Percentiles rank a stretch among this genome's conserved stretches.
phyloP scores from a whole-genome alignment of 2,113 vertebrate species.

The Rhombomys opimus region DNA sequence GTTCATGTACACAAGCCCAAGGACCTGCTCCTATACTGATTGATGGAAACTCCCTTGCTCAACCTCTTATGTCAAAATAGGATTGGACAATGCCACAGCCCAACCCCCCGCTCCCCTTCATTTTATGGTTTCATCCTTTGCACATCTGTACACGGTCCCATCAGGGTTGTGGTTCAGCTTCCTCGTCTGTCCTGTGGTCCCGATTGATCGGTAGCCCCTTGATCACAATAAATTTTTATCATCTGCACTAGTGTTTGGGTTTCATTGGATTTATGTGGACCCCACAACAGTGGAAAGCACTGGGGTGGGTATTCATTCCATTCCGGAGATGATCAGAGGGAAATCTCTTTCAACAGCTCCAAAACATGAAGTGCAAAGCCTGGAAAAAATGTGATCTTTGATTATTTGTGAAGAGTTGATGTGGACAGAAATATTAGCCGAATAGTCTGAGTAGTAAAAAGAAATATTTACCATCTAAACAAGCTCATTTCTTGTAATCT shows the following conservation, averaged over 20 bases:
- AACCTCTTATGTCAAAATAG: too few species aligned
- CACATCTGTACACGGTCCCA: too few species aligned
- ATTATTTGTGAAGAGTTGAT: conserved; percentile 43
- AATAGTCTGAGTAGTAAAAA: conserved; percentile 27
- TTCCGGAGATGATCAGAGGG: conserved; percentile 2
- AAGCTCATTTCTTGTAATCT: conserved; percentile 64
- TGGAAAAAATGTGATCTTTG: conserved; percentile 9
- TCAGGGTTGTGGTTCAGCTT: not conserved
- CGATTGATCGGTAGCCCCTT: not conserved
- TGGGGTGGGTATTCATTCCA: conserved; percentile 4
- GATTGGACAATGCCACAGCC: too few species aligned
- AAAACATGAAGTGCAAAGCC: not conserved
- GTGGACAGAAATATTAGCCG: conserved; percentile 28
- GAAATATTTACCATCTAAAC: conserved; percentile 17
- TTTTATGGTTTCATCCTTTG: not conserved
- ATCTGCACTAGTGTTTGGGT: not conserved
- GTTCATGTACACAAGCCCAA: too few species aligned
- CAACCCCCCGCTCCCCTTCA: not conserved
- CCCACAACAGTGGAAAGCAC: not conserved
- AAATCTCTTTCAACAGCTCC: not conserved
- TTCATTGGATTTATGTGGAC: not conserved
- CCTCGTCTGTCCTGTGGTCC: not conserved
- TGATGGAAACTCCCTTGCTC: too few species aligned
- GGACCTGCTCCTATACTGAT: too few species aligned
- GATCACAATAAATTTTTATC: not conserved